Evolutionary conservation across 92 coral and sea anemone species (phyloP).

Genomic region (Ricordea florida): DNA sequence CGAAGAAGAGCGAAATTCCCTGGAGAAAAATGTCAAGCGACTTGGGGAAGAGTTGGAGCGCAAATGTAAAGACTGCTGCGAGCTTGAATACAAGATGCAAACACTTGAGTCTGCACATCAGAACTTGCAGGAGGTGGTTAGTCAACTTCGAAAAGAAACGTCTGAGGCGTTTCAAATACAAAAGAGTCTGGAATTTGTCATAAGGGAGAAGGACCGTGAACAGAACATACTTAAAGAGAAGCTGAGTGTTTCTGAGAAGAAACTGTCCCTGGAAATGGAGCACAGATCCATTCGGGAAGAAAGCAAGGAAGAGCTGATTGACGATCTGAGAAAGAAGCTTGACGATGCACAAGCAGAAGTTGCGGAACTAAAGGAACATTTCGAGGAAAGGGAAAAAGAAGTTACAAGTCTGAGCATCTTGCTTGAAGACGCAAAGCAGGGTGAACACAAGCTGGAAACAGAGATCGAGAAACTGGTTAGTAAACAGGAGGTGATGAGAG

Average conservation of each 20-base stretch:
- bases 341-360: conserved; percentile 22
- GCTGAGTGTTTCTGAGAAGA: conserved; percentile 7
- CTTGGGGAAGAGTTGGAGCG: conserved; percentile 30
- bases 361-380: neutral
- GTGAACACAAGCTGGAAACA: conserved; percentile 22
- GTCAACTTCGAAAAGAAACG: conserved; percentile 18
- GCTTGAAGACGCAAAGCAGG: conserved; percentile 19
- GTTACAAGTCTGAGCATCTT: conserved; percentile 23
- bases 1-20: conserved; percentile 42
- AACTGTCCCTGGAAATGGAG: conserved; percentile 10
- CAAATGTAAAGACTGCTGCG: conserved; percentile 8
- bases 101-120: conserved; percentile 7
- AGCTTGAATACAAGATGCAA: conserved; percentile 8
- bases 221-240: conserved; percentile 29
- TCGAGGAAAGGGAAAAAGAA: conserved; percentile 30
- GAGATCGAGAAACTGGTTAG: conserved; percentile 36
- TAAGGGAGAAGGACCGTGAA: conserved; percentile 20
- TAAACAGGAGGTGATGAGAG: conserved; percentile 37
- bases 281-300: neutral
- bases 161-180: neutral
- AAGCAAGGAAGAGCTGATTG: neutral
- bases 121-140: conserved; percentile 1
- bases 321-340: conserved; percentile 4
- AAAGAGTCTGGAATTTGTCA: conserved; percentile 14
- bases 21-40: conserved; percentile 29